Conservation (phyloP, 2,113 vertebrate species). For the Nothobranchius kuhntae region DNA sequence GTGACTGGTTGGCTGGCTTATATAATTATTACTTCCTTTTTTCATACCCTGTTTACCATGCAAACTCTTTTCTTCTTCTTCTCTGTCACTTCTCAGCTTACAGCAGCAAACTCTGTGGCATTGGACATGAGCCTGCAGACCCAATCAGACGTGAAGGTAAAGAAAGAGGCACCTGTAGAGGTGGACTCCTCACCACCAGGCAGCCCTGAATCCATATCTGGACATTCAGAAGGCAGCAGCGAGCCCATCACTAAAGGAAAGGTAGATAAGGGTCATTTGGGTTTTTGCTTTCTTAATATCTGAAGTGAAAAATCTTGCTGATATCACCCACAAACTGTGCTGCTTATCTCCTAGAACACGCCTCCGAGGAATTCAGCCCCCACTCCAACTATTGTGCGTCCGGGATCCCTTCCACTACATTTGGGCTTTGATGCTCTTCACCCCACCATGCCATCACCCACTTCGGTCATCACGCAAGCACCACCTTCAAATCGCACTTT, state of each 20-base stretch:
- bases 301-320: neutral
- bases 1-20: conserved; percentile 20
- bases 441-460: conserved; percentile 94
- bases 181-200: conserved; percentile 89
- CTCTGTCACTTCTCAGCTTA: conserved; percentile 53
- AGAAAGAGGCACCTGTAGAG: conserved; percentile 90
- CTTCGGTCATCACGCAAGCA: conserved; percentile 96
- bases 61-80: neutral
- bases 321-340: neutral
- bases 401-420: conserved; percentile 92
- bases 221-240: conserved; percentile 66
- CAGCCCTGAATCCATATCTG: conserved; percentile 84
- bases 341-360: conserved; percentile 71
- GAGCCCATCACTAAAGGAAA: conserved; percentile 63
- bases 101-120: conserved; percentile 77
- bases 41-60: neutral
- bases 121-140: conserved; percentile 93
- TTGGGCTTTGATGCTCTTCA: conserved; percentile 90
- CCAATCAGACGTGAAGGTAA: conserved; percentile 89
- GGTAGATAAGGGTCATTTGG: conserved; percentile 44
- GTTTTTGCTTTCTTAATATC: neutral
- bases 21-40: conserved; percentile 27
- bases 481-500: conserved; percentile 93
- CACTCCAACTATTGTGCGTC: conserved; percentile 92
- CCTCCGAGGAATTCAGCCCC: conserved; percentile 86